Base-by-base conservation (phyloP, 2,797 vertebrate genomes). In the Enteromius afrohamiltoni region DNA sequence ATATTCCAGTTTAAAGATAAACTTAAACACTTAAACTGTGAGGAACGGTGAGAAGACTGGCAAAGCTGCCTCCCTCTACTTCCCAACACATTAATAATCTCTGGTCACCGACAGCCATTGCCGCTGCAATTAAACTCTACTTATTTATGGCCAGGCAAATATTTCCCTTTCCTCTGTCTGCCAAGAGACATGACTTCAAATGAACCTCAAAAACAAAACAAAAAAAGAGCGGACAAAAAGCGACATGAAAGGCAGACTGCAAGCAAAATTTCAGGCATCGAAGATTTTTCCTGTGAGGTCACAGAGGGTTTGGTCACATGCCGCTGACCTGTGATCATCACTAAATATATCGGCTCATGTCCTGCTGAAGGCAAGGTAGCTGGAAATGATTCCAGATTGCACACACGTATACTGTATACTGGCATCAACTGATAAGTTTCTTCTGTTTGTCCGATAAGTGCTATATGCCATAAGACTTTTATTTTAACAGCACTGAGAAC, bases 121-220 rank as follows among this genome's bases (percentile, higher is more conserved):
- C 87, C 86, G 79, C 84, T 81, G 88, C 85, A 90, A 90, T 92
- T 92, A 90, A 89, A 89, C 77, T 73, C 31, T 87, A 89, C 86
- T 90, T 92, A 93, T 93, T 93, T 90, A 86, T 89, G 91, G 89
- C 86, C 78, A 83, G 90, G 89, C 88, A 92, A 92, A 91, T 91
- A 90, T 92, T 92, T 90, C 79, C 76, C 85, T 88, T 90, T 80
- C 88, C 86, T 88, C 91, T 34, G 29, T 74, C 89, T 89, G 87
- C 84, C 80, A 79, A 79, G 83, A 80, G 85, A 70, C 88, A 89
- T 31, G 49, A 85, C 86, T 89, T 88, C 3, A 82, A 58, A 82
- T 85, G 26, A 60, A 62, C 83, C 68, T 51, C 67, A 60, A 77
- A 84, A 60, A 60, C 3, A 76, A 58, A 75, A n/a, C n/a, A n/a